Evolutionary conservation across 2,797 vertebrate genomes (phyloP).

Genomic region (Onychomys arenicola): DNA sequence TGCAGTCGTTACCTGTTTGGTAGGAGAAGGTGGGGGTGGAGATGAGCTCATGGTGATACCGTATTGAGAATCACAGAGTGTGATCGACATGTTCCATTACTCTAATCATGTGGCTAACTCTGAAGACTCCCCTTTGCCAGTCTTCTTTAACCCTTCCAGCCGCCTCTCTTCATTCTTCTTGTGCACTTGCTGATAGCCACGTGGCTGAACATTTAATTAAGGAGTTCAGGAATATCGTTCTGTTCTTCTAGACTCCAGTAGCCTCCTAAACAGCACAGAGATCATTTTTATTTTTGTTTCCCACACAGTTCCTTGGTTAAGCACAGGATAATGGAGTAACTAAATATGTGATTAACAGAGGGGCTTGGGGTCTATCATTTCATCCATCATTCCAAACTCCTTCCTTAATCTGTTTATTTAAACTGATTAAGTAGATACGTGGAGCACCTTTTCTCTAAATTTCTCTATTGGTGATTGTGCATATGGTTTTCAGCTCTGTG

Average conservation of each 20-base stretch:
- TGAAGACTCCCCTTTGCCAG: not conserved
- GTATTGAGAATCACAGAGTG: not conserved
- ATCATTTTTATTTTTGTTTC: not conserved
- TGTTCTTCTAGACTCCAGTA: not conserved
- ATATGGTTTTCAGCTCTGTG: slow-evolving; percentile 1
- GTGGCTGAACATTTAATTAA: not conserved
- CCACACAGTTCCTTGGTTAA: not conserved
- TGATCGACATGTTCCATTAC: not conserved
- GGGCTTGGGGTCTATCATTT: not conserved
- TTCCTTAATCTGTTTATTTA: not conserved
- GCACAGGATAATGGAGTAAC: not conserved
- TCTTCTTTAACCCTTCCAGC: not conserved
- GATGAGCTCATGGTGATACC: not conserved
- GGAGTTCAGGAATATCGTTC: not conserved
- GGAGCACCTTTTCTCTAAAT: not conserved
- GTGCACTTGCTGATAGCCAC: not conserved
- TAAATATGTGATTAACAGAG: not conserved
- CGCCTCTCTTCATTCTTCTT: not conserved
- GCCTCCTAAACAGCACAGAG: not conserved
- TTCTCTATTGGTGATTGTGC: not conserved
- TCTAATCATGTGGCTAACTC: not conserved
- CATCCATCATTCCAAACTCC: not conserved
- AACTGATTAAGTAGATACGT: not conserved
- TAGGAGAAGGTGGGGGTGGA: not conserved
- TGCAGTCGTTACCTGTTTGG: not conserved